Conservation (phyloP, 2,888 invertebrate genomes). For the Cerastis rubricosa region DNA sequence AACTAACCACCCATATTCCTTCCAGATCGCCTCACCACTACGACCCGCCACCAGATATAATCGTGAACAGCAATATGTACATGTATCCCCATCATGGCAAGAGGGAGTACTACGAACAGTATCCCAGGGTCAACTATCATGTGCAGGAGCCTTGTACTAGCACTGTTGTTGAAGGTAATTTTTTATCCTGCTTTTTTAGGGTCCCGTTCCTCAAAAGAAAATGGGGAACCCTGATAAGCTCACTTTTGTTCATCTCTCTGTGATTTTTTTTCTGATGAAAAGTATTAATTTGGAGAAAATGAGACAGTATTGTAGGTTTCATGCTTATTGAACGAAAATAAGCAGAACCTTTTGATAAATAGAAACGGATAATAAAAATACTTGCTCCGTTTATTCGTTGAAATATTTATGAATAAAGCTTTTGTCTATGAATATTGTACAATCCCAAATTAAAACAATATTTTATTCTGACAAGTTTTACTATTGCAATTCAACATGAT, state of each 20-base stretch:
- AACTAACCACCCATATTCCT: constrained; percentile 39
- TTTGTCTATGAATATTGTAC: not conserved
- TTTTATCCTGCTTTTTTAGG: not conserved
- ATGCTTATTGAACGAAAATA: not conserved
- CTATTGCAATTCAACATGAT: not conserved
- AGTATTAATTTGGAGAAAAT: not conserved
- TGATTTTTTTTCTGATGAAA: not conserved
- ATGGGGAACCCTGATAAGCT: not conserved
- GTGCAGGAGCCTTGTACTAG: constrained; percentile 81
- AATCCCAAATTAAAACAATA: not conserved
- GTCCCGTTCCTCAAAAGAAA: not conserved
- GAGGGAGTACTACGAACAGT: constrained; percentile 87
- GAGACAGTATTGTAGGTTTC: not conserved
- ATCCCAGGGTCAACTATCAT: constrained; percentile 79
- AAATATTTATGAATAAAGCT: not conserved
- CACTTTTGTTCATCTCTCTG: not conserved
- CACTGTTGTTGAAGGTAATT: constrained; percentile 79
- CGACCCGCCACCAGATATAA: constrained; percentile 83
- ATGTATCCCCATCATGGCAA: constrained; percentile 85
- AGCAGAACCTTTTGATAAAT: not conserved
- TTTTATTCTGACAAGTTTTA: not conserved
- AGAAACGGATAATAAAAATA: not conserved
- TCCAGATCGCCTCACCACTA: constrained; percentile 87
- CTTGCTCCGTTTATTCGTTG: not conserved
- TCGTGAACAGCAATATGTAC: constrained; percentile 86